Evolutionary conservation across 2,888 invertebrate species (phyloP), one percentile per base, ranked within the genome.

Genomic region (Philonicus albiceps): DNA sequence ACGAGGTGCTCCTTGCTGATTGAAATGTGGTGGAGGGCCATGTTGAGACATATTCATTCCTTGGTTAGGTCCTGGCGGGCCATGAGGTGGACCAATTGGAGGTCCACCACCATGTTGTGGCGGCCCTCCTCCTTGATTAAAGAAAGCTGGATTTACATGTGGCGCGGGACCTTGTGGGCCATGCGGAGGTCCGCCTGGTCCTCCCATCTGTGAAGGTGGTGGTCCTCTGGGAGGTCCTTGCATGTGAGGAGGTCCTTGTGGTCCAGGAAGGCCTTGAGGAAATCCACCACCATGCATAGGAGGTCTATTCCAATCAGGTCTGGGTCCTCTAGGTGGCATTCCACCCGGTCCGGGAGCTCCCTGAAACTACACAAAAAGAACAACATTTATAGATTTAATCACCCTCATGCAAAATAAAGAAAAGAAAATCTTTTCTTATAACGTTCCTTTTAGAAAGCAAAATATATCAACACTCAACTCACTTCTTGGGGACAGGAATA

Each of bases 111-210:
- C 93, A 89, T 92, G 92, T 86, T 91, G 92, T 43, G 91, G 91
- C 16, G 92, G 92, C 1, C 90, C 92, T 72, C 91, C 92, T 6
- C 90, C 91, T 93, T 97, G 97, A 90, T 96, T 97, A 93, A 98
- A 98, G 95, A 98, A 98, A 87, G 98, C 98, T 64, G 98, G 98
- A 93, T 98, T 98, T 89, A 98, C 98, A 92, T 98, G 98, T 78
- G 98, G 98, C 34, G 98, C 98, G 6, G 97, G 97, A 72, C 93
- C 93, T 89, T 93, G 93, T 8, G 93, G 93, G 6, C 92, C 92
- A 88, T 93, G 93, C n/a, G 93, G 93, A 3, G 93, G 93, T 0
- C 93, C 93, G 53, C 92, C 93, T 53, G 93, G 93, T 31, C 90
- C 90, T 40, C 91, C 91, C 91, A 92, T 91, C 89, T 92, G 92